Percentiles rank a stretch among this genome's conserved stretches.
These are phyloP conservation scores for Volucella bombylans DNA, from an alignment of 2,888 invertebrate species.

Conservation along the genomic window DNA sequence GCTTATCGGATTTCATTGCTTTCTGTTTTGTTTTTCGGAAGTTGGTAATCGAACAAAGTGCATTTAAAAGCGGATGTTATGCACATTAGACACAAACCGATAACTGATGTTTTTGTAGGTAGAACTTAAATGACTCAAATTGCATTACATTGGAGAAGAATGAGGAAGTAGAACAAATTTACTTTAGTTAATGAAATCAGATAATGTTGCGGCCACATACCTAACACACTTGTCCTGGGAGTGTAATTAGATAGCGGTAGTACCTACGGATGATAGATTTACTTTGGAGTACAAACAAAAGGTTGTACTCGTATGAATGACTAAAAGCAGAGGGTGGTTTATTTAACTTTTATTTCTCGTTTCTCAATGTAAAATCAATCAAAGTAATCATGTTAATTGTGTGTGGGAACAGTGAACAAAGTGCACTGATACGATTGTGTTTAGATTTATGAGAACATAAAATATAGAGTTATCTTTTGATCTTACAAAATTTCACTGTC, in stretches of 20 bases:
- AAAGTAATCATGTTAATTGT: background rate
- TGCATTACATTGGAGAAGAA: too few species aligned
- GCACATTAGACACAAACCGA: background rate
- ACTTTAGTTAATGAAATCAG: slow-evolving; percentile 33
- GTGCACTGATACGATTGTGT: slow-evolving; percentile 1
- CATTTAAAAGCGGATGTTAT: background rate
- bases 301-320: too few species aligned
- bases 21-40: background rate
- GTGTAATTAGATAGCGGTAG: background rate
- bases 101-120: background rate
- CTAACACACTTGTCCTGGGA: too few species aligned
- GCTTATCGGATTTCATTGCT: slow-evolving; percentile 13
- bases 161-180: slow-evolving; percentile 4
- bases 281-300: too few species aligned
- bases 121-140: background rate
- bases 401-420: background rate
- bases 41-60: background rate
- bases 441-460: slow-evolving; percentile 20
- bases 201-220: slow-evolving; percentile 18
- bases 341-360: too few species aligned
- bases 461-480: slow-evolving; percentile 15
- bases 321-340: too few species aligned
- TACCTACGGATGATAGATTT: too few species aligned
- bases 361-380: background rate
- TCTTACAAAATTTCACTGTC: slow-evolving; percentile 17